Evolutionary conservation across 1,140 invertebrate species (phyloP).

Genomic region (Muscidifurax raptorellus): DNA sequence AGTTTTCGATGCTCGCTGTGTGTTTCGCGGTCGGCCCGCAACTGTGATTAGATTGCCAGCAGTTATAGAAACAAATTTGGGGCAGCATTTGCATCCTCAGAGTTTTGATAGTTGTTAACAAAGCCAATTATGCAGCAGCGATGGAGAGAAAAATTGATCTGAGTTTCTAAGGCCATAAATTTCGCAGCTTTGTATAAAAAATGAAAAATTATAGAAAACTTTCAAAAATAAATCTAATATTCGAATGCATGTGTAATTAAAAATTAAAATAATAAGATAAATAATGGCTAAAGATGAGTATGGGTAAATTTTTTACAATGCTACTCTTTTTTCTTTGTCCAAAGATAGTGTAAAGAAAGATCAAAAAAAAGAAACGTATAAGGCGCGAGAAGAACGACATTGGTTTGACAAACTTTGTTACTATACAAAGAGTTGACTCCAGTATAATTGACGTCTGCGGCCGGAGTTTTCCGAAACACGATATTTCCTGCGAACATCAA

Average conservation of each 20-base stretch:
- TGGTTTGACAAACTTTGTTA: not conserved
- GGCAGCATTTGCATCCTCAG: not conserved
- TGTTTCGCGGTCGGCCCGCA: not conserved
- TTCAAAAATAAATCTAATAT: too few species aligned
- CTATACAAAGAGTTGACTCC: not conserved
- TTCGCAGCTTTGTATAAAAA: too few species aligned
- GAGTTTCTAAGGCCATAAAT: not conserved
- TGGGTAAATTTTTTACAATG: too few species aligned
- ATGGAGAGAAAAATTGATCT: not conserved
- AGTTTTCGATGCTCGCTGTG: not conserved
- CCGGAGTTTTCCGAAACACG: conserved; percentile 35
- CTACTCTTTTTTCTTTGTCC: too few species aligned
- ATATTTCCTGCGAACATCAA: conserved; percentile 36
- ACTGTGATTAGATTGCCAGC: not conserved
- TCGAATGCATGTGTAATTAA: too few species aligned
- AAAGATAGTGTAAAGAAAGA: not conserved
- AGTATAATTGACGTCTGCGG: conserved; percentile 28
- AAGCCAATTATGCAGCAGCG: not conserved
- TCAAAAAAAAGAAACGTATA: not conserved
- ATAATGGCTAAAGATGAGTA: too few species aligned
- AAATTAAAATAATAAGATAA: too few species aligned
- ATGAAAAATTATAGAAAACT: too few species aligned
- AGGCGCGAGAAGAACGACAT: not conserved
- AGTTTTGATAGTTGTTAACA: not conserved
- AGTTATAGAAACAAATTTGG: not conserved